Conservation (phyloP, 53 echinoderm and acorn worm species). For the Paelopatides confundens region DNA sequence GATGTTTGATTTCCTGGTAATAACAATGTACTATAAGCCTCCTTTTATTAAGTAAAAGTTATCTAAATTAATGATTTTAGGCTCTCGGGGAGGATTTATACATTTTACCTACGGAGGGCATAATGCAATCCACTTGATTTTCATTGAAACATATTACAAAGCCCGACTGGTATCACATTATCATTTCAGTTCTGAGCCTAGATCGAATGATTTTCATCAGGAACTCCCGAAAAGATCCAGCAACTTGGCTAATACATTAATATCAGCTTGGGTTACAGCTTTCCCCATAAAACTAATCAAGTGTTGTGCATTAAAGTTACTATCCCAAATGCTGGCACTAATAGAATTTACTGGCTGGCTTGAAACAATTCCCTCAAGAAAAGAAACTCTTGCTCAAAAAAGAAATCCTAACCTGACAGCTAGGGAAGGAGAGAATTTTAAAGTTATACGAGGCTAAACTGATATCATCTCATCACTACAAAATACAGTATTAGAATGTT, state of each 20-base stretch:
- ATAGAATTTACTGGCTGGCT: slow-evolving; percentile 47
- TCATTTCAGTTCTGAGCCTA: neutral
- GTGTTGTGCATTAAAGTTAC: slow-evolving; percentile 15
- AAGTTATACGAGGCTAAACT: neutral
- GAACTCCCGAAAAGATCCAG: neutral
- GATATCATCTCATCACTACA: too few species aligned
- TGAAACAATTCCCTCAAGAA: slow-evolving; percentile 44
- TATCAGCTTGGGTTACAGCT: slow-evolving; percentile 37
- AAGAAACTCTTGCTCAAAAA: slow-evolving; percentile 2
- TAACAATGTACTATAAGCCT: too few species aligned
- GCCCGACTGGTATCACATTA: neutral
- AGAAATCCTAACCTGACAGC: slow-evolving; percentile 24
- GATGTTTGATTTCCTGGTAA: too few species aligned
- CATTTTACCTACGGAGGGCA: too few species aligned
- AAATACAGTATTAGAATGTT: too few species aligned
- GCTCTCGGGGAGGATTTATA: too few species aligned
- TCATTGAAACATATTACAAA: neutral
- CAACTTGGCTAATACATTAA: slow-evolving; percentile 33
- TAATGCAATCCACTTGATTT: neutral
- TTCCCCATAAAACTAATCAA: slow-evolving; percentile 45
- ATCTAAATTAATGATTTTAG: too few species aligned
- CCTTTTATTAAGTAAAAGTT: too few species aligned
- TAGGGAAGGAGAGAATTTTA: neutral
- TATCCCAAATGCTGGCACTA: slow-evolving; percentile 40
- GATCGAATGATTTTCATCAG: neutral